These are phyloP conservation scores for Chunga burmeisteri DNA, from an alignment of 2,113 vertebrate genomes.

Conservation along the genomic window DNA sequence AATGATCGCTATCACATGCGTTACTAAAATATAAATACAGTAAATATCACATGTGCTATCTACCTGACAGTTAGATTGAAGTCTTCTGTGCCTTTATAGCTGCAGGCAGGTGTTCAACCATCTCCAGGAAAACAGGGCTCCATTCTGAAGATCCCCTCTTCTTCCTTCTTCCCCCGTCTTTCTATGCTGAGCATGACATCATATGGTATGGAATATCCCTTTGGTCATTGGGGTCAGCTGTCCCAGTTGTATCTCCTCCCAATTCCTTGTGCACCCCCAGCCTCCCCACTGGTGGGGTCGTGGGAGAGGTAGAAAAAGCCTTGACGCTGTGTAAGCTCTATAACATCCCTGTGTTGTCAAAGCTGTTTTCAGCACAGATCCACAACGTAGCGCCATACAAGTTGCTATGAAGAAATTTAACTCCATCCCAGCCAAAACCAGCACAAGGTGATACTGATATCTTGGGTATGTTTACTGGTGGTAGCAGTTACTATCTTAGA, in stretches of 20 bases:
- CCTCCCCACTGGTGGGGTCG: accelerated
- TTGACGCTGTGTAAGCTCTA: accelerated
- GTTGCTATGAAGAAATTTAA: background rate
- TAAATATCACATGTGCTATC: background rate
- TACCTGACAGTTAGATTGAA: background rate
- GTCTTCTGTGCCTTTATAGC: background rate
- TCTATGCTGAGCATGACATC: accelerated
- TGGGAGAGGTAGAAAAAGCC: background rate
- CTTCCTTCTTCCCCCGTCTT: background rate
- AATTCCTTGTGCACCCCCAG: background rate
- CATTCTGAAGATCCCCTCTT: accelerated
- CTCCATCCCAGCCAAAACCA: background rate
- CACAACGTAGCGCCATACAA: background rate
- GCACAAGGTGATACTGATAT: background rate
- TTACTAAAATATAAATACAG: background rate
- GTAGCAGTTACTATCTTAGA: background rate
- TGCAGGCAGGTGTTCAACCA: background rate
- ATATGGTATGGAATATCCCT: no score
- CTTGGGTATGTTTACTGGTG: background rate
- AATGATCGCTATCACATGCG: background rate
- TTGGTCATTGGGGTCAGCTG: background rate
- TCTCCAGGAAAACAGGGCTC: background rate
- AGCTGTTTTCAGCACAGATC: background rate
- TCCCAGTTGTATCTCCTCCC: background rate
- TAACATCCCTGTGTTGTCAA: no score